Evolutionary conservation across 2,797 vertebrate genomes (phyloP).

Genomic region (Galagoides demidoff): DNA sequence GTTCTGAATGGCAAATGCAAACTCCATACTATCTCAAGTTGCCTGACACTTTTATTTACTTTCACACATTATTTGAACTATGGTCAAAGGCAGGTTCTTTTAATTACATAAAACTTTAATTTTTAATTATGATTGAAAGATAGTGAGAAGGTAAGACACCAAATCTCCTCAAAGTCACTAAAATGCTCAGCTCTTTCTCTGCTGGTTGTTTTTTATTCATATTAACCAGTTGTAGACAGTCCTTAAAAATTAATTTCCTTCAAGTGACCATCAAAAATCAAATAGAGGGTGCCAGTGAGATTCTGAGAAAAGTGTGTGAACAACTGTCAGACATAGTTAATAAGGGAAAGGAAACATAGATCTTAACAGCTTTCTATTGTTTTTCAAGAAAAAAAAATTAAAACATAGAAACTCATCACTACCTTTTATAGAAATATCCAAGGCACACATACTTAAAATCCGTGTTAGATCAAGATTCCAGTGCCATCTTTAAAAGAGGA

Average conservation of each 20-base stretch:
- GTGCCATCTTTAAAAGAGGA: background rate
- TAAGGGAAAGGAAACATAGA: background rate
- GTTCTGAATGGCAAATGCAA: slow-evolving; percentile 78
- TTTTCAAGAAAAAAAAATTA: slow-evolving; percentile 46
- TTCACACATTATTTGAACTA: slow-evolving; percentile 22
- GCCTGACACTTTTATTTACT: background rate
- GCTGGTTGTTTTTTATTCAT: background rate
- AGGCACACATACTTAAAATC: background rate
- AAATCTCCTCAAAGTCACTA: slow-evolving; percentile 38
- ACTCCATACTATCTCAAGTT: slow-evolving; percentile 57
- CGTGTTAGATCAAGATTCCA: background rate
- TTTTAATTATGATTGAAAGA: slow-evolving; percentile 65
- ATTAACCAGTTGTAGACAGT: background rate
- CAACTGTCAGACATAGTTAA: background rate
- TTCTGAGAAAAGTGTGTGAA: background rate
- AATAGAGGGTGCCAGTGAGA: background rate
- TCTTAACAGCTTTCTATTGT: background rate
- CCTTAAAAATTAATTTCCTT: slow-evolving; percentile 9
- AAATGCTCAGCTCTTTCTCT: slow-evolving; percentile 47
- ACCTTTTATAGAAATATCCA: background rate
- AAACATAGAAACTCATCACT: background rate
- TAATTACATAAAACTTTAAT: slow-evolving; percentile 69
- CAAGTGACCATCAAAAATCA: slow-evolving; percentile 30
- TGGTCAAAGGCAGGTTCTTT: slow-evolving; percentile 69
- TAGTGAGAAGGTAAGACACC: slow-evolving; percentile 30